phyloP scores from a whole-genome alignment of 1,140 invertebrate species.

The Aphelinus atriplicis region DNA sequence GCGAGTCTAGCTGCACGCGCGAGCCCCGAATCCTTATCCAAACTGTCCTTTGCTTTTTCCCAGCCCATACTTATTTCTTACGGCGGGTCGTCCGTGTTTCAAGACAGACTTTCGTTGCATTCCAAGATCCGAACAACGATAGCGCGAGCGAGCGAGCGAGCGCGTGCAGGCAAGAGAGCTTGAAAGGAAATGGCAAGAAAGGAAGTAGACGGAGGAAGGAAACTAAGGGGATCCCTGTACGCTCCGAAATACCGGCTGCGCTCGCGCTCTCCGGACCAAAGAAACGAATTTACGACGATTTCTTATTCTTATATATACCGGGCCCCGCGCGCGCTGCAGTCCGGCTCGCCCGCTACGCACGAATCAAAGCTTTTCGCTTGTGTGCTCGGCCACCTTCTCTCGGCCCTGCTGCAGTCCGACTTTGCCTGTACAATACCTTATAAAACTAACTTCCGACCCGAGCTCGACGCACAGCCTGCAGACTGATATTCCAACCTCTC shows the following conservation, averaged over 20 bases:
- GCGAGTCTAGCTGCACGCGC: too few relatives aligned
- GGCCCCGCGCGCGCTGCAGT: neutral
- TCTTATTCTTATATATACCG: conserved; percentile 36
- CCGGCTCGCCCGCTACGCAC: too few relatives aligned
- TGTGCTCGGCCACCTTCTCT: conserved; percentile 12
- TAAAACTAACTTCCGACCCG: neutral
- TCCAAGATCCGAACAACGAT: conserved; percentile 35
- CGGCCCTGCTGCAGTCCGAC: neutral
- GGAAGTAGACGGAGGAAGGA: conserved; percentile 34
- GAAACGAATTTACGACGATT: conserved; percentile 41
- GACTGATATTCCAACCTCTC: too few relatives aligned
- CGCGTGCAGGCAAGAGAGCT: conserved; percentile 26
- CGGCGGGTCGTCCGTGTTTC: conserved; percentile 33
- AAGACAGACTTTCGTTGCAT: conserved; percentile 37
- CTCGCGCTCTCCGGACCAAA: conserved; percentile 20
- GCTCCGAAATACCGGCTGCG: conserved; percentile 18
- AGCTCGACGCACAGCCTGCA: too few relatives aligned
- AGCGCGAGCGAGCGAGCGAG: conserved; percentile 13
- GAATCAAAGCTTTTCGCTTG: conserved; percentile 27
- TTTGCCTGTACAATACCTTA: conserved; percentile 14
- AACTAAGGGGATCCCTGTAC: conserved; percentile 38
- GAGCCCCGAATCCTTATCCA: conserved; percentile 3
- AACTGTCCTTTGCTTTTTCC: conserved; percentile 12
- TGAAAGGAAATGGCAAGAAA: conserved; percentile 38
- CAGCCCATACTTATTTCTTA: conserved; percentile 29